Percentiles rank a stretch among this genome's conserved stretches.
Evolutionary conservation across 2,113 vertebrate genomes (phyloP).

Genomic region (Castor canadensis): DNA sequence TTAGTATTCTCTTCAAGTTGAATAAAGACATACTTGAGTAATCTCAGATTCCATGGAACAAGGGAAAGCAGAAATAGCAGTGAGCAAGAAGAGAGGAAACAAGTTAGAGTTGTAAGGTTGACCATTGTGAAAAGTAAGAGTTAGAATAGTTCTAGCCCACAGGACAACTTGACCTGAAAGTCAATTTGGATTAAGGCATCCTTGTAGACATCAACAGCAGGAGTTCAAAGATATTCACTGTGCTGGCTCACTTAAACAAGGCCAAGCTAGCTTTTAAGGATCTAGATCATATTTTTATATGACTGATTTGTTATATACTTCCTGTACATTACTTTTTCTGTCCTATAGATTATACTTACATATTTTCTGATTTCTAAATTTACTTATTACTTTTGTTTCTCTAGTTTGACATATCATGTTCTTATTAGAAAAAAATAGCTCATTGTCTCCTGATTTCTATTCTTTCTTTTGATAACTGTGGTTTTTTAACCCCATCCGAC

Average conservation of each 20-base stretch:
- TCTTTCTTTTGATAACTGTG: neutral
- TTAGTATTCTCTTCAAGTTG: neutral
- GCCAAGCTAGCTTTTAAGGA: too few species aligned
- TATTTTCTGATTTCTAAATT: neutral
- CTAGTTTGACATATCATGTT: neutral
- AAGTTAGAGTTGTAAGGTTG: neutral
- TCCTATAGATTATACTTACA: neutral
- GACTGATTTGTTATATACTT: neutral
- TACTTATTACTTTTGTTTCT: neutral
- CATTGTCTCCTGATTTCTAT: neutral
- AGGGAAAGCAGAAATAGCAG: neutral
- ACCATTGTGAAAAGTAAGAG: neutral
- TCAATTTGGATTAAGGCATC: neutral
- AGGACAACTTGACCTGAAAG: neutral
- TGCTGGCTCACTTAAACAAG: too few species aligned
- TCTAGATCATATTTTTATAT: neutral
- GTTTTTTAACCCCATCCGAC: neutral
- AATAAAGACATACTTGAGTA: neutral
- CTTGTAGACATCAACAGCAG: fast-evolving
- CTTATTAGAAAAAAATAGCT: neutral
- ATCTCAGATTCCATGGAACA: neutral
- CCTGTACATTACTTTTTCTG: neutral
- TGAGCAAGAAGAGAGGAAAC: neutral
- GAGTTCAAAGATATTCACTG: neutral
- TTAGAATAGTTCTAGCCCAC: neutral